Evolutionary conservation across 2,888 invertebrate genomes (phyloP).

Genomic region (Blastobasis lacticolella): DNA sequence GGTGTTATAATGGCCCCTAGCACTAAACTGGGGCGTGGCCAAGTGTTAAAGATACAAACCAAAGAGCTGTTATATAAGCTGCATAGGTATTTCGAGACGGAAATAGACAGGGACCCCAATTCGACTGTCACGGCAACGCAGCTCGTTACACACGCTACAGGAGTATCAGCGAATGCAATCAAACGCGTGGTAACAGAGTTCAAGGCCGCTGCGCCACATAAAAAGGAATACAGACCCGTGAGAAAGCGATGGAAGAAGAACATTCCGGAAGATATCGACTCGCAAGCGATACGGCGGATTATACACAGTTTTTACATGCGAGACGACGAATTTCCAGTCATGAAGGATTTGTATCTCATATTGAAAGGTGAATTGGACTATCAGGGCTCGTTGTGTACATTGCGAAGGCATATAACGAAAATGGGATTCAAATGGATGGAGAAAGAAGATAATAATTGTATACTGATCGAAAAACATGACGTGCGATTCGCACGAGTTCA

Average conservation of each 20-base stretch:
- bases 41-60: constrained; percentile 27
- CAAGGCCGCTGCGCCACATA: constrained; percentile 13
- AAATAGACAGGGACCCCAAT: constrained; percentile 27
- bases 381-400: constrained; percentile 26
- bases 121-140: constrained; percentile 28
- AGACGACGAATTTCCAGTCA: constrained; percentile 27
- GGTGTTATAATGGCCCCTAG: constrained; percentile 25
- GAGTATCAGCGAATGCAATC: constrained; percentile 27
- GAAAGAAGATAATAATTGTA: constrained; percentile 25
- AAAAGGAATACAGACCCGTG: constrained; percentile 17
- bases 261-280: constrained; percentile 22
- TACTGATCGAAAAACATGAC: constrained; percentile 28
- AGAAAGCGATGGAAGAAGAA: constrained; percentile 21
- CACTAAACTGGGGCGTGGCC: constrained; percentile 26
- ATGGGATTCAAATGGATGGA: constrained; percentile 30
- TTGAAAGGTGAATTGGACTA: constrained; percentile 27
- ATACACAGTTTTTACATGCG: constrained; percentile 28
- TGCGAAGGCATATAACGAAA: constrained; percentile 24
- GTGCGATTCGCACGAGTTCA: constrained; percentile 24
- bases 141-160: constrained; percentile 28
- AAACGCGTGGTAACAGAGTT: constrained; percentile 23
- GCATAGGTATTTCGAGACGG: constrained; percentile 26
- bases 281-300: constrained; percentile 23
- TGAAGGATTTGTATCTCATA: constrained; percentile 27
- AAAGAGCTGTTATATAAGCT: constrained; percentile 28